A percentile compares a stretch with the other conserved stretches of the same genome.
These are phyloP conservation scores for Rhopalosiphum padi DNA, from an alignment of 1,140 invertebrate species.

Conservation along the genomic window DNA sequence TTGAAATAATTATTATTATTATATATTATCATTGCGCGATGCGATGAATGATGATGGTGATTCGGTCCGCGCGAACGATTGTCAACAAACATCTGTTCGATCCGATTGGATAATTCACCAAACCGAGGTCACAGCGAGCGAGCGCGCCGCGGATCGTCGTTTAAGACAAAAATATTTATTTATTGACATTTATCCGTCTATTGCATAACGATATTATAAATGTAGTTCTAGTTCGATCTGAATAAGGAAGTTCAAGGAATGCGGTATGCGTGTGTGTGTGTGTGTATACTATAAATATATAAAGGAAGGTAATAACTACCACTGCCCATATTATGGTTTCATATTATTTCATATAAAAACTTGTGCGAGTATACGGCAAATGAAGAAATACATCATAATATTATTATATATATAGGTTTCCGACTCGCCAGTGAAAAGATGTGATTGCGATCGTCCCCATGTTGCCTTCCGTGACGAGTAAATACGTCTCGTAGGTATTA, in stretches of 20 bases:
- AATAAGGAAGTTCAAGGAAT: neutral
- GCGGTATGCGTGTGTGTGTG: fast-evolving
- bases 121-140: neutral
- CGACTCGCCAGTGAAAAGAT: neutral
- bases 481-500: neutral
- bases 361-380: neutral
- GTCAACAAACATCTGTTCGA: conserved; percentile 3
- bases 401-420: neutral
- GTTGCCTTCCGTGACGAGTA: neutral
- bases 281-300: too few species aligned
- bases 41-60: neutral
- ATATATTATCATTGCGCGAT: neutral
- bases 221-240: neutral
- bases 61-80: neutral
- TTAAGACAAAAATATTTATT: neutral
- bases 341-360: neutral
- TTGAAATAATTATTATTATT: neutral
- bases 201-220: neutral
- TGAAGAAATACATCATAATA: neutral
- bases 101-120: neutral
- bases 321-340: neutral
- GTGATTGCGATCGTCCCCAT: neutral
- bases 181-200: neutral
- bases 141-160: neutral
- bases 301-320: too few species aligned